Base-by-base conservation (phyloP, 30 jellyfish, hydroid and myxozoan genomes). In the Cassiopea andromeda region DNA sequence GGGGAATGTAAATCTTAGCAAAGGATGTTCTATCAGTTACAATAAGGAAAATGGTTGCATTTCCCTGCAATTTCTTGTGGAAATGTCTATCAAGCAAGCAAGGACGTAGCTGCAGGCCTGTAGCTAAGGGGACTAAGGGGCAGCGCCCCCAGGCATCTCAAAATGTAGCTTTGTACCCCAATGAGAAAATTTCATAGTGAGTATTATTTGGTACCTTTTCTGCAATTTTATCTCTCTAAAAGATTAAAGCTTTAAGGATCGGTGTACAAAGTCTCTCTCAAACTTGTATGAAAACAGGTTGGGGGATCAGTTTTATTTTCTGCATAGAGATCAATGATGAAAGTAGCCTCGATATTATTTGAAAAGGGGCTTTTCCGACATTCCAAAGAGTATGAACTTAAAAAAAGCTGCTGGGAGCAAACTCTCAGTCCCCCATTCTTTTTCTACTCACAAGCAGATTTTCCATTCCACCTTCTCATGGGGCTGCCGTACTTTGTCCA, bases 131-230 rank as follows among this genome's bases (percentile, higher is more conserved):
- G 38, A 27, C 38, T 27, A 27, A 27, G 38, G 38, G 38, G 38
- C 38, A 27, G 38, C 38, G 38, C 38, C 38, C 38, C 38, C 38
- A 27, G 38, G 38, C 38, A 27, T 27, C 38, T 27, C 38, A 27
- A 27, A 27, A 27, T 27, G 78, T 57, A 79, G 58, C 7, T 66
- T 79, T 60, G 88, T 57, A 79, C 44, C 69, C 78, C 27, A 57
- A 44, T 60, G 60, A 57, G 38, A 27, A 27, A 27, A 27, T 27
- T 27, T 27, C 38, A 27, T 27, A 27, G 38, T 27, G 38, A 27
- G 46, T 44, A 75, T 2, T 70, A 75, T 1, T 69, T 1, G 48
- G 48, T 75, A 75, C 12, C 45, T 75, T 69, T 75, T 69, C 48
- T 44, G 58, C 44, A 58, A 79, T 50, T 0, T 9, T 79, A 44